phyloP scores from a whole-genome alignment of 2,797 vertebrate genomes.

The Sebastes miniatus region DNA sequence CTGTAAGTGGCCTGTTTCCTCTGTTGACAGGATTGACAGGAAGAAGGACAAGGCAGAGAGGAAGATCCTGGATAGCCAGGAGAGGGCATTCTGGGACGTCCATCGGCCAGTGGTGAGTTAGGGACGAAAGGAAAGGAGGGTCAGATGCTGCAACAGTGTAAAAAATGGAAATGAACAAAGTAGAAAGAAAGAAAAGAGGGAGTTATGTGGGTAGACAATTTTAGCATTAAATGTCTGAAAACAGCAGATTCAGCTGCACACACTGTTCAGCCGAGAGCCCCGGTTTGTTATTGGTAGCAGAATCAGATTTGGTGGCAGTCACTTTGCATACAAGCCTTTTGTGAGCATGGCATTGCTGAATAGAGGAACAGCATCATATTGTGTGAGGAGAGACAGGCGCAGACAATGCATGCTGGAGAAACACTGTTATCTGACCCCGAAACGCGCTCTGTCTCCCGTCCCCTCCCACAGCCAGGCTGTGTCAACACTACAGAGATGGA shows the following conservation, averaged over 20 bases:
- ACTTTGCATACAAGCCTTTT: constrained; percentile 39
- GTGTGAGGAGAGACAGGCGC: constrained; percentile 21
- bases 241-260: constrained; percentile 13
- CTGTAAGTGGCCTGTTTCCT: constrained; percentile 1
- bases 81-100: constrained; percentile 97
- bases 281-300: constrained; percentile 17
- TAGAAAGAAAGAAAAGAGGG: neutral
- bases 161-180: neutral
- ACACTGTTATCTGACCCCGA: constrained; percentile 57
- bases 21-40: constrained; percentile 89
- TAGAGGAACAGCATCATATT: constrained; percentile 22
- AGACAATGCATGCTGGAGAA: constrained; percentile 35
- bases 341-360: constrained; percentile 22
- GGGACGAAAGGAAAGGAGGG: neutral
- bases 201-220: neutral
- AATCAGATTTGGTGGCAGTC: constrained; percentile 45
- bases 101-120: constrained; percentile 94
- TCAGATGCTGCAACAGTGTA: neutral
- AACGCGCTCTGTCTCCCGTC: constrained; percentile 41
- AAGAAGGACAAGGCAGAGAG: constrained; percentile 98
- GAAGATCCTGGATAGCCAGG: constrained; percentile 97
- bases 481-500: constrained; percentile 99
- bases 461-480: constrained; percentile 90
- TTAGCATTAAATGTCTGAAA: constrained; percentile 12
- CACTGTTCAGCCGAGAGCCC: neutral